phyloP scores from a whole-genome alignment of 2,797 vertebrate genomes.

The Clarias laeviceps region DNA sequence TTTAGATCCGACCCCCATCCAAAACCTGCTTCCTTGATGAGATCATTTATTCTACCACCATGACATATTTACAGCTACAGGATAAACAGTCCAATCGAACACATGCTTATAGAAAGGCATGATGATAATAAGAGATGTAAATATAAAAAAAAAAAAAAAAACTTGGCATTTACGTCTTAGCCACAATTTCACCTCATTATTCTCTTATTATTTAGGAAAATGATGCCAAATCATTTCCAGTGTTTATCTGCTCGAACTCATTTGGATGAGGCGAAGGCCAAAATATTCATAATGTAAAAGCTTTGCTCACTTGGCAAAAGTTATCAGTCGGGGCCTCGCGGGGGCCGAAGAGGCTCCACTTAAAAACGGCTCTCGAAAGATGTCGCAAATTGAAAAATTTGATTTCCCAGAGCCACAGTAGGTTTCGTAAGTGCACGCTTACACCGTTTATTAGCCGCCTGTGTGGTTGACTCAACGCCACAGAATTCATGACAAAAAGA shows the following conservation, averaged over 20 bases:
- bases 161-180: conserved; percentile 17
- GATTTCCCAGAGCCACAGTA: conserved; percentile 60
- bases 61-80: not conserved
- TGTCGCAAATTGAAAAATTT: conserved; percentile 59
- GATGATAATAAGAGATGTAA: not conserved
- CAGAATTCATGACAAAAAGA: conserved; percentile 11
- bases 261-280: conserved; percentile 38
- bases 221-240: conserved; percentile 38
- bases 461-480: not conserved
- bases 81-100: not conserved
- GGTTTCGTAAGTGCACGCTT: conserved; percentile 44
- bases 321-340: conserved; percentile 43
- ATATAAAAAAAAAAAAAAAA: not conserved
- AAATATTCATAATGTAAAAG: conserved; percentile 45
- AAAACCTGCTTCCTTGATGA: not conserved
- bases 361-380: conserved; percentile 50
- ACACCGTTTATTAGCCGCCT: conserved; percentile 48
- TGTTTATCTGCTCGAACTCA: conserved; percentile 31
- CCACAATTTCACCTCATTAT: conserved; percentile 40
- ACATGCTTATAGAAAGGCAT: not conserved
- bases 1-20: not conserved
- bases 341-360: conserved; percentile 25
- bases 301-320: conserved; percentile 53
- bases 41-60: not conserved
- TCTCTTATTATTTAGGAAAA: conserved; percentile 33